A percentile compares a stretch with the other conserved stretches of the same genome.
Conservation (phyloP, 1,140 invertebrate species). For the Eupristina koningsbergeri region DNA sequence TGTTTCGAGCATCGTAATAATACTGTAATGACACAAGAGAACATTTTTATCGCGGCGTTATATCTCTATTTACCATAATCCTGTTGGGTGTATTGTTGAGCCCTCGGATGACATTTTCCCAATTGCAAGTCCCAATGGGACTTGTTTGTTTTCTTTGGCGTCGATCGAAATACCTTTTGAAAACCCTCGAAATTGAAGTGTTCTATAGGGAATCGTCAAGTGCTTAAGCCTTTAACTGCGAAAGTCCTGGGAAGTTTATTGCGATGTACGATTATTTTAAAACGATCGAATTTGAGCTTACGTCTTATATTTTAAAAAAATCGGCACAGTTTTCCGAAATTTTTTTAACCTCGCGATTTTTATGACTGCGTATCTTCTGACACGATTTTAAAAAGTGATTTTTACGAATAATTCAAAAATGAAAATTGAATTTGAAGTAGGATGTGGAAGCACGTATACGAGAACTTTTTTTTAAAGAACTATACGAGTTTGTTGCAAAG, state of each 20-base stretch:
- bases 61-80: not conserved
- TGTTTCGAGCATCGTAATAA: not conserved
- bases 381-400: no score
- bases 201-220: conserved; percentile 11
- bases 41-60: conserved; percentile 9
- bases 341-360: no score
- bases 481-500: no score
- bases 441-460: no score
- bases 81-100: not conserved
- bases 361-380: no score
- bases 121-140: conserved; percentile 17
- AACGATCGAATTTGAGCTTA: no score
- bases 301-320: not conserved
- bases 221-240: conserved; percentile 12
- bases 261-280: not conserved
- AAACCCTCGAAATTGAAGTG: conserved; percentile 32
- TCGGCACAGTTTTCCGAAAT: not conserved
- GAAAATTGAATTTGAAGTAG: no score
- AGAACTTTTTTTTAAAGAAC: no score
- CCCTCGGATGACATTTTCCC: not conserved
- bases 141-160: conserved; percentile 16
- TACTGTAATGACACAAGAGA: conserved; percentile 9
- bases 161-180: conserved; percentile 4
- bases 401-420: no score
- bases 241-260: not conserved